Evolutionary conservation across 2,113 vertebrate genomes (phyloP).

Genomic region (Oncorhynchus kisutch): DNA sequence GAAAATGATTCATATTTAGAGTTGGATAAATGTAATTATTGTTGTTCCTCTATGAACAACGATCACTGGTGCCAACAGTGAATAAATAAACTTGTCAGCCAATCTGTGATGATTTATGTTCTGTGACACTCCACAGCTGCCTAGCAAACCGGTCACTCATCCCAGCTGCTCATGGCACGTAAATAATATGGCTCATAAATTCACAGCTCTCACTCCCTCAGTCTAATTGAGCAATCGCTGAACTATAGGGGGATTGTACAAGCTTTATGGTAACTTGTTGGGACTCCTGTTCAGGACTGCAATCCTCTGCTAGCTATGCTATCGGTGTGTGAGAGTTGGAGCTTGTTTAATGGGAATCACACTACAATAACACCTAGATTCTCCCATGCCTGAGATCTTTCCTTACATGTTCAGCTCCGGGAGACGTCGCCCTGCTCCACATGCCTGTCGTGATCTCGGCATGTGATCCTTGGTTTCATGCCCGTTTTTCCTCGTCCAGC

Average conservation of each 20-base stretch:
- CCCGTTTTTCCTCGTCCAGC: background rate
- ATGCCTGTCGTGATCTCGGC: background rate
- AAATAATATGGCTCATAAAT: conserved; percentile 20
- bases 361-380: background rate
- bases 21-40: too few species aligned
- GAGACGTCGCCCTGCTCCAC: background rate
- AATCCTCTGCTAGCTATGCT: background rate
- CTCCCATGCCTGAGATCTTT: conserved; percentile 6
- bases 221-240: background rate
- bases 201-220: background rate
- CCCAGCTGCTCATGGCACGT: conserved; percentile 23
- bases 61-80: conserved; percentile 5
- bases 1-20: background rate
- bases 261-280: background rate
- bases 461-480: background rate
- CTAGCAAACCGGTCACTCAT: conserved; percentile 27
- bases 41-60: background rate
- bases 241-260: background rate
- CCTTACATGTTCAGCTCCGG: conserved; percentile 24
- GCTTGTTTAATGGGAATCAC: conserved; percentile 6
- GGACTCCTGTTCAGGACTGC: background rate
- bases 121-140: conserved; percentile 14
- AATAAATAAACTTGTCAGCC: conserved; percentile 7
- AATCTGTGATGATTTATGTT: conserved; percentile 25
- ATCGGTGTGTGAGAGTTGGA: conserved; percentile 2